Evolutionary conservation across 2,113 vertebrate genomes (phyloP).

Genomic region (Oncorhynchus nerka): DNA sequence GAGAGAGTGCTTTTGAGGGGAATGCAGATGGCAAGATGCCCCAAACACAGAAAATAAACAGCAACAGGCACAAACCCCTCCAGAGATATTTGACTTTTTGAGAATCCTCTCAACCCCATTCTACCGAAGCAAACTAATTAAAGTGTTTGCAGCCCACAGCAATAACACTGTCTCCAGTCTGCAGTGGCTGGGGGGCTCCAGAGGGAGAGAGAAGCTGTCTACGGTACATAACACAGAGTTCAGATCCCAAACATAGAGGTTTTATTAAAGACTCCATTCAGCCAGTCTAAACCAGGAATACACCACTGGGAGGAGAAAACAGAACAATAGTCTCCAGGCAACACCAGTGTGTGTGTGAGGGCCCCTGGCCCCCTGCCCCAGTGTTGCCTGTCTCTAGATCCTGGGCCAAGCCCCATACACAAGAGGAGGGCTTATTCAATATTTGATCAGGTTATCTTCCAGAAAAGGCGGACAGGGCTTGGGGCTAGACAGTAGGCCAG

Average conservation of each 20-base stretch:
- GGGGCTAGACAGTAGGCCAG: background rate
- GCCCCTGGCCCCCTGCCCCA: background rate
- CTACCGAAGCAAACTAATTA: slow-evolving; percentile 48
- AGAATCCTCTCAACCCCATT: slow-evolving; percentile 46
- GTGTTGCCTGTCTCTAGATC: slow-evolving; percentile 12
- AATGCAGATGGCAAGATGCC: background rate
- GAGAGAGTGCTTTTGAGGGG: background rate
- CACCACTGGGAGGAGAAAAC: slow-evolving; percentile 34
- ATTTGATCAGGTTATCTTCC: slow-evolving; percentile 66
- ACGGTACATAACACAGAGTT: background rate
- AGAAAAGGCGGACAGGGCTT: slow-evolving; percentile 42
- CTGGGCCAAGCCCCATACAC: slow-evolving; percentile 27
- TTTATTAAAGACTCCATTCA: slow-evolving; percentile 51
- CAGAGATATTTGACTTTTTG: slow-evolving; percentile 43
- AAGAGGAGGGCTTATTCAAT: slow-evolving; percentile 61
- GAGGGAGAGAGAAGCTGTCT: slow-evolving; percentile 22
- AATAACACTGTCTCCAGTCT: slow-evolving; percentile 42
- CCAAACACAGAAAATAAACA: slow-evolving; percentile 1
- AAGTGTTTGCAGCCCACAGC: slow-evolving; percentile 44
- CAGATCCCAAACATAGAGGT: slow-evolving; percentile 22
- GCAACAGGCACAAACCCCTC: slow-evolving; percentile 23
- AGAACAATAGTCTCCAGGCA: slow-evolving; percentile 29
- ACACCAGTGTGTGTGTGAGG: slow-evolving; percentile 4
- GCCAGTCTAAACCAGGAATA: slow-evolving; percentile 45
- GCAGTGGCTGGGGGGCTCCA: slow-evolving; percentile 32